Conservation (phyloP, 2,797 vertebrate species). For the Lepilemur septentrionalis region DNA sequence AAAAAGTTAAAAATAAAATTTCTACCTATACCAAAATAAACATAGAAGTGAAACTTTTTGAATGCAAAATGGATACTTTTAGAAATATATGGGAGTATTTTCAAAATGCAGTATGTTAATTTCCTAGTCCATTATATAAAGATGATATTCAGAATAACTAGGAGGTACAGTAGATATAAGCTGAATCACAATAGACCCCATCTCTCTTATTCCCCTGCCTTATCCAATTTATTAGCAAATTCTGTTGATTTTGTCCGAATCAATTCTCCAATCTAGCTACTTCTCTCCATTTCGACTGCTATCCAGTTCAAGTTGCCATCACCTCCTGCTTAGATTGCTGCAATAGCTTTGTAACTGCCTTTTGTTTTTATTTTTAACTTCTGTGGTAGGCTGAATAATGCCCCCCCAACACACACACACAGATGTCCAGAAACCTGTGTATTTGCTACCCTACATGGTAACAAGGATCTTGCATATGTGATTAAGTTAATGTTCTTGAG, state of each 20-base stretch:
- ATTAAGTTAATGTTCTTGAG: background rate
- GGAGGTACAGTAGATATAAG: background rate
- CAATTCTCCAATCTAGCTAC: background rate
- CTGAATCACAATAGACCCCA: background rate
- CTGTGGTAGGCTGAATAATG: background rate
- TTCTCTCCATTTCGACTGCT: background rate
- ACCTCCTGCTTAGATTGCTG: background rate
- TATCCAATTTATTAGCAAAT: background rate
- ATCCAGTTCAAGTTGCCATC: background rate
- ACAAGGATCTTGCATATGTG: background rate
- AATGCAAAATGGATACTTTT: conserved; percentile 27
- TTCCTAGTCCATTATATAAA: background rate
- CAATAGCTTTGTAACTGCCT: background rate
- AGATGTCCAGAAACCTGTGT: background rate
- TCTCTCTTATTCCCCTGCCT: background rate
- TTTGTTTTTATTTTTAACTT: conserved; percentile 5
- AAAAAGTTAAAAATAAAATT: conserved; percentile 61
- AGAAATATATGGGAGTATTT: conserved; percentile 34
- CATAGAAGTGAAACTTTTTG: conserved; percentile 55
- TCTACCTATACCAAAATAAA: conserved; percentile 63
- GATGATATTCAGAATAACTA: conserved; percentile 44
- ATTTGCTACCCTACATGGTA: background rate
- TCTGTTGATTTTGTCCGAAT: conserved; percentile 9
- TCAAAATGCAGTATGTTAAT: conserved; percentile 50
- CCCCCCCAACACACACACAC: background rate